Evolutionary conservation across 2,888 invertebrate species (phyloP).

Genomic region (Heliconius ethilla): DNA sequence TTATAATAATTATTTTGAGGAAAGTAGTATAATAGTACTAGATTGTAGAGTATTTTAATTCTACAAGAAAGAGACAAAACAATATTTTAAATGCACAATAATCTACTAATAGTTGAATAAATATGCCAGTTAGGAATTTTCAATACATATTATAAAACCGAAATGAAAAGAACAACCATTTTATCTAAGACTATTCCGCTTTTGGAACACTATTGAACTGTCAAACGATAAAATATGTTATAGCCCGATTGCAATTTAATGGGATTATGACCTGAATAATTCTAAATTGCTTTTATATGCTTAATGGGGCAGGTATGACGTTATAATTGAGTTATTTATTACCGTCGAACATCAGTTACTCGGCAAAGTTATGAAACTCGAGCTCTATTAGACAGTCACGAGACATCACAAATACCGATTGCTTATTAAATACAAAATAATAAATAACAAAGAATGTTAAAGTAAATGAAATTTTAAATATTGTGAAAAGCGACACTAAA

Average conservation of each 20-base stretch:
- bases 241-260: constrained; percentile 2
- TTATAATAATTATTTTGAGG: too few relatives aligned
- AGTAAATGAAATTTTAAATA: too few relatives aligned
- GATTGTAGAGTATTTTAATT: too few relatives aligned
- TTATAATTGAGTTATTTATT: constrained; percentile 21
- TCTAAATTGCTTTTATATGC: constrained; percentile 31
- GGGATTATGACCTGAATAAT: constrained; percentile 27
- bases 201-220: not conserved
- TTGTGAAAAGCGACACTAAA: too few relatives aligned
- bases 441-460: too few relatives aligned
- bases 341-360: not conserved
- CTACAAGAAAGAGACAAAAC: too few relatives aligned
- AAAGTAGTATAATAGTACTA: too few relatives aligned
- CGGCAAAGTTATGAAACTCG: not conserved
- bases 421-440: too few relatives aligned
- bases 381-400: not conserved
- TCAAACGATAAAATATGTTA: constrained; percentile 5
- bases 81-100: too few relatives aligned
- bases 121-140: too few relatives aligned
- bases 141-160: not conserved
- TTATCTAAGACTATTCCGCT: not conserved
- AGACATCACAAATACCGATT: too few relatives aligned
- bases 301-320: constrained; percentile 15
- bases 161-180: not conserved
- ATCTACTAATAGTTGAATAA: too few relatives aligned